These are phyloP conservation scores for Drosophila subsilvestris DNA, from an alignment of 2,888 invertebrate genomes.

Conservation along the genomic window DNA sequence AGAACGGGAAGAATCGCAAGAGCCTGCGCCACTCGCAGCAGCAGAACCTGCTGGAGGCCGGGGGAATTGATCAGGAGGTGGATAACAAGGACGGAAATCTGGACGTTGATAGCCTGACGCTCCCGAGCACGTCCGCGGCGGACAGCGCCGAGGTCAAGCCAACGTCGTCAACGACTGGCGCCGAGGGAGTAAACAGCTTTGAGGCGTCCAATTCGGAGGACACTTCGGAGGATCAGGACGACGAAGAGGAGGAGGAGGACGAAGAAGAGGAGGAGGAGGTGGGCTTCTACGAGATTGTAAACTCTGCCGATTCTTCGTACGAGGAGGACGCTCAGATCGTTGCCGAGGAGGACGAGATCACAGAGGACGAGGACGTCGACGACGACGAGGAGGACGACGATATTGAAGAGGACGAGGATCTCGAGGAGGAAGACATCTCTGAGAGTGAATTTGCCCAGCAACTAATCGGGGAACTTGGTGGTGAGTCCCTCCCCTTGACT, in stretches of 20 bases:
- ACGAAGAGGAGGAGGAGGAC: slow-evolving; percentile 66
- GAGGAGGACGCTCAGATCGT: slow-evolving; percentile 75
- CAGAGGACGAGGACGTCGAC: slow-evolving; percentile 69
- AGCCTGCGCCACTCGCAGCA: slow-evolving; percentile 72
- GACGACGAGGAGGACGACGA: slow-evolving; percentile 69
- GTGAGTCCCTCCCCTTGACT: slow-evolving; percentile 51
- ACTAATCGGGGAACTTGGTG: slow-evolving; percentile 75
- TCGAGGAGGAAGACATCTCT: slow-evolving; percentile 65
- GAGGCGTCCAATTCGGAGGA: slow-evolving; percentile 20
- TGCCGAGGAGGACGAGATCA: slow-evolving; percentile 75
- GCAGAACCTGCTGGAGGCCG: slow-evolving; percentile 25
- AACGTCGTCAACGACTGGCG: neutral
- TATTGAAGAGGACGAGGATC: slow-evolving; percentile 67
- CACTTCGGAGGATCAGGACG: slow-evolving; percentile 40
- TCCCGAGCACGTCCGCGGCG: slow-evolving; percentile 33
- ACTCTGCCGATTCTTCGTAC: slow-evolving; percentile 74
- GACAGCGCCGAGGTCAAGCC: slow-evolving; percentile 13
- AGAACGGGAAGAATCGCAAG: slow-evolving; percentile 35
- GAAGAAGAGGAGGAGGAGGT: slow-evolving; percentile 60
- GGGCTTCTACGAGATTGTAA: slow-evolving; percentile 73
- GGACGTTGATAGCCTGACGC: slow-evolving; percentile 29
- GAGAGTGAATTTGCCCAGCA: slow-evolving; percentile 76
- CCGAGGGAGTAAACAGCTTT: slow-evolving; percentile 4
- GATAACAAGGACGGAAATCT: slow-evolving; percentile 44
- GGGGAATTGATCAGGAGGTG: slow-evolving; percentile 29